Evolutionary conservation across 1,140 invertebrate species (phyloP), one percentile per base, ranked within the genome.

Genomic region (Trachymyrmex cornetzi): DNA sequence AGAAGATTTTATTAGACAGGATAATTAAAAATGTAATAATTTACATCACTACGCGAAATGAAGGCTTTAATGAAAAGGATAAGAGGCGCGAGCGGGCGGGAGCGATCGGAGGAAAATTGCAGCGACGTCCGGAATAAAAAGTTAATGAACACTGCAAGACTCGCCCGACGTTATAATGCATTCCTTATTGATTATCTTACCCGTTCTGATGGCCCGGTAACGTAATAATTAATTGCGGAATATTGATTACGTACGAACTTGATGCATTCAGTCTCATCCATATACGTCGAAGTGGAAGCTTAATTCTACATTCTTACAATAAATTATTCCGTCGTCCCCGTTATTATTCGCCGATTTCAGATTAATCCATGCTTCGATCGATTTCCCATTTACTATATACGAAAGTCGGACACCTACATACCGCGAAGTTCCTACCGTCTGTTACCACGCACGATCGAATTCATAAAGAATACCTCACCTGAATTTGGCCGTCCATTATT

Each of bases 21-120:
- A 84, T 84, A 84, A 84, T 84, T 84, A 84, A 84, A 84, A 84
- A 84, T 84, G 80, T 84, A 84, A 84, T 84, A 84, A 84, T 84
- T 84, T 84, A 84, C 80, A 84, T 84, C 80, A 84, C 80, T 84
- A 84, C 80, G 80, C 69, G 80, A 75, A 84, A 84, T 72, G 80
- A 84, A 84, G 80, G 80, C 69, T 84, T 84, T 84, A 84, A 84
- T 84, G 80, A 84, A 84, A 84, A 84, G 80, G 80, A 84, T 84
- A 84, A 84, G 80, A 84, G 80, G 80, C 69, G 80, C 69, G 69
- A 75, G 69, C 69, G 80, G 55, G 38, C 55, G 69, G 69, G 55
- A 84, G 38, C 27, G 80, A 84, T 75, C 55, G 55, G 69, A 84
- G 69, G 69, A 75, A 84, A 84, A 84, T 84, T 84, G 80, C 69